Evolutionary conservation across 2,113 vertebrate genomes (phyloP).

Genomic region (Aplodontia rufa): DNA sequence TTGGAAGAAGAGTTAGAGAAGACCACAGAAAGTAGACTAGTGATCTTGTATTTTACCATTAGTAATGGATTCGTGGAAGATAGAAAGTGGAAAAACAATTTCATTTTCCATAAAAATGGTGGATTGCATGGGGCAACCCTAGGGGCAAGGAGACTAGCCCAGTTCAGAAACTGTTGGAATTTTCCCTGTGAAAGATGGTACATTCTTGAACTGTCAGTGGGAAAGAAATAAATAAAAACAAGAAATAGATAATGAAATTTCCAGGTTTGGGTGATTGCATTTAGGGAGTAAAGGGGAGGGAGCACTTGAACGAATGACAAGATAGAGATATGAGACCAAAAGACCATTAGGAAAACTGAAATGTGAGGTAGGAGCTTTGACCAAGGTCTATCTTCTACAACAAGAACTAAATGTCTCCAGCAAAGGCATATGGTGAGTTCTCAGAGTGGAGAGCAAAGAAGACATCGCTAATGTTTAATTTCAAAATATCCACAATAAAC

Average conservation of each 20-base stretch:
- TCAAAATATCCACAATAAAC: neutral
- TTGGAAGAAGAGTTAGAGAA: neutral
- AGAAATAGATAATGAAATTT: neutral
- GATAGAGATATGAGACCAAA: neutral
- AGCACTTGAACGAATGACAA: neutral
- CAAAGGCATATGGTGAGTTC: neutral
- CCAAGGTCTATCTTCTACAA: neutral
- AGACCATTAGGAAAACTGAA: neutral
- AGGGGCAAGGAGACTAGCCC: neutral
- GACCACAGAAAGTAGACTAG: neutral
- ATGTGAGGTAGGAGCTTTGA: neutral
- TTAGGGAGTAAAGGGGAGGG: neutral
- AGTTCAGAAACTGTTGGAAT: neutral
- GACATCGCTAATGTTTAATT: conserved; percentile 21
- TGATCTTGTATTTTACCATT: neutral
- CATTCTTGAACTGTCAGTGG: neutral
- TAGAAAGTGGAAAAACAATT: conserved; percentile 14
- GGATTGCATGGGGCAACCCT: neutral
- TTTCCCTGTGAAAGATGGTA: neutral
- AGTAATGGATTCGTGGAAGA: neutral
- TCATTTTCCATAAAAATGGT: conserved; percentile 2
- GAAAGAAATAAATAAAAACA: neutral
- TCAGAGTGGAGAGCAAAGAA: neutral
- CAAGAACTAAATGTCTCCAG: neutral
- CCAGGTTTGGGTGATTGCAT: neutral